Evolutionary conservation across 2,888 invertebrate genomes (phyloP), one percentile per base, ranked within the genome.

Genomic region (Drepana falcataria): DNA sequence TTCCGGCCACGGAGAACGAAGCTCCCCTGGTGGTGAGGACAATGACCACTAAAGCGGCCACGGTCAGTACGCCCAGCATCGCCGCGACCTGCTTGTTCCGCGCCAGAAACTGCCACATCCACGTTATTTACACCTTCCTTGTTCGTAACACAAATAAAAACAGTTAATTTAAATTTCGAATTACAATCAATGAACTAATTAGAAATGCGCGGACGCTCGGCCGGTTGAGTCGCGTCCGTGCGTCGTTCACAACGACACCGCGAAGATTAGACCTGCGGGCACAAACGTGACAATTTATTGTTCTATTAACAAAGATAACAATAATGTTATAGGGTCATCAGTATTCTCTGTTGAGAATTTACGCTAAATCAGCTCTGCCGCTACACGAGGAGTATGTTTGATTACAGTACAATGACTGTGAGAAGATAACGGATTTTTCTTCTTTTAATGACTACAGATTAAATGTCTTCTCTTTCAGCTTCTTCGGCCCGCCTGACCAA

Each of bases 71-170:
- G 34, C 81, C 89, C 62, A 90, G 66, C 91, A 91, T 91, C 58
- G 85, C 88, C 47, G 86, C 85, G 55, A 77, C 85, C 73, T 87
- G 87, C 71, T 85, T 88, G 57, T 90, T 89, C 56, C 73, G 74
- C 69, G 76, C 78, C 77, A 90, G 81, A 79, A 89, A 89, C 62
- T 76, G 75, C 87, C 85, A 91, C 90, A 91, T 91, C 72, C 82
- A 87, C 71, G 40, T 40, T 33, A 40, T 34, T 40, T 40, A 61
- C 53, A 54, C 58, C 49, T 59, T 58, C 35, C 49, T 52, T 41
- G n/a, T 54, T 48, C 52, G 9, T 2, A 35, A n/a, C 6, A 40
- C 4, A 33, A 51, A 41, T 40, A 51, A 51, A 34, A 40, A 49
- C 6, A 52, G 35, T 41, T 55, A 9, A 44, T 54, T 53, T 55